Percentiles rank a stretch among this genome's conserved stretches.
Conservation (phyloP, 1,140 invertebrate species). For the Eupristina koningsbergeri region DNA sequence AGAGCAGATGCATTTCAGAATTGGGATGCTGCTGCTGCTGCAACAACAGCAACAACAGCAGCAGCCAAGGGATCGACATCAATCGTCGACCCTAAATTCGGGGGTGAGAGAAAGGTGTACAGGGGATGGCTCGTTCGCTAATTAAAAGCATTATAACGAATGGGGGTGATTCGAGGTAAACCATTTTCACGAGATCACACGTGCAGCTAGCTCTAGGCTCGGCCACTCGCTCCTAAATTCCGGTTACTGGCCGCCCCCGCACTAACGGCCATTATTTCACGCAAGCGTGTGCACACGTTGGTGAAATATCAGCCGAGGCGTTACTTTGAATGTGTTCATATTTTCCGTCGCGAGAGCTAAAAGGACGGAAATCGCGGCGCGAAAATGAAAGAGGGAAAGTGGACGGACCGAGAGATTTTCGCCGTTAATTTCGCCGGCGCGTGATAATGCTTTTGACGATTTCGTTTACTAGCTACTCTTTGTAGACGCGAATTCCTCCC, state of each 20-base stretch:
- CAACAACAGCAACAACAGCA: neutral
- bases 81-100: neutral
- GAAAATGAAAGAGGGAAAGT: neutral
- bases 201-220: neutral
- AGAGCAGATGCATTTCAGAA: conserved; percentile 40
- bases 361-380: neutral
- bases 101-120: neutral
- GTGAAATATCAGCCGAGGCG: conserved; percentile 47
- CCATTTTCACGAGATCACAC: conserved; percentile 34
- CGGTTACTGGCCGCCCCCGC: conserved; percentile 2
- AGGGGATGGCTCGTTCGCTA: conserved; percentile 33
- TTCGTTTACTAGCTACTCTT: conserved; percentile 10
- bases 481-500: neutral
- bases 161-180: conserved; percentile 42
- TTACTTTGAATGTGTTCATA: conserved; percentile 49
- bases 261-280: conserved; percentile 42
- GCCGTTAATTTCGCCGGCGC: conserved; percentile 18
- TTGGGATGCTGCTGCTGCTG: neutral
- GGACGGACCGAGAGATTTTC: neutral
- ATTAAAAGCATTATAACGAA: conserved; percentile 50
- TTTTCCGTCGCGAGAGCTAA: conserved; percentile 5
- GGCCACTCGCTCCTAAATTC: conserved; percentile 47
- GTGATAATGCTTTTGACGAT: conserved; percentile 24
- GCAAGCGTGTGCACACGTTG: neutral
- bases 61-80: conserved; percentile 28